Evolutionary conservation across 1,140 invertebrate species (phyloP).

Genomic region (Telenomus remus): DNA sequence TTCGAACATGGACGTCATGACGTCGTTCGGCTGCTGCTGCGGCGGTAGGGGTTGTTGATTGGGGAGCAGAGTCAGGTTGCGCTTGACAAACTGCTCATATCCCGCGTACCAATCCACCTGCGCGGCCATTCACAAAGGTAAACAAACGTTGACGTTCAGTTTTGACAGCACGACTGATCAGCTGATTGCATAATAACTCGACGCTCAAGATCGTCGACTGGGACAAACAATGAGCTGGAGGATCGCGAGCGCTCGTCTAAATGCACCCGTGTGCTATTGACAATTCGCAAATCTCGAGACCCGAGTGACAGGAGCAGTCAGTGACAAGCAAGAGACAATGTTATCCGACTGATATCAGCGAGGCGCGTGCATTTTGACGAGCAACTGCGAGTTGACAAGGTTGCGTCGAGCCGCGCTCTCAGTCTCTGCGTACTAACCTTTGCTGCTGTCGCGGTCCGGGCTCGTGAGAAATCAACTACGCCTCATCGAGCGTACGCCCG

Average conservation of each 20-base stretch:
- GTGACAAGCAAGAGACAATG: background rate
- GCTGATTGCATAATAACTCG: conserved; percentile 74
- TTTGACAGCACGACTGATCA: conserved; percentile 74
- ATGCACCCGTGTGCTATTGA: too few relatives aligned
- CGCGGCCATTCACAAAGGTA: conserved; percentile 44
- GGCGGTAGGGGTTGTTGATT: conserved; percentile 64
- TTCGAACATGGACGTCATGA: conserved; percentile 79
- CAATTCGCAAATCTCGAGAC: too few relatives aligned
- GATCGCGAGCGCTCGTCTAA: too few relatives aligned
- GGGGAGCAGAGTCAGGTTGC: conserved; percentile 76
- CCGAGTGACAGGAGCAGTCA: background rate
- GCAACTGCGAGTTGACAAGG: conserved; percentile 19
- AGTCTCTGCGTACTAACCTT: conserved; percentile 69
- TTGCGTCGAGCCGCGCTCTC: conserved; percentile 35
- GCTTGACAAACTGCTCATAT: conserved; percentile 77
- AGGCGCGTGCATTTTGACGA: conserved; percentile 17
- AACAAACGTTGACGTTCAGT: conserved; percentile 55
- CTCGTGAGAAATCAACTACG: conserved; percentile 70
- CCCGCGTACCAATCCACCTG: conserved; percentile 76
- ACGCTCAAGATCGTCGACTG: conserved; percentile 5
- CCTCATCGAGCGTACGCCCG: conserved; percentile 70
- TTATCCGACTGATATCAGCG: conserved; percentile 4
- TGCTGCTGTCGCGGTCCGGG: conserved; percentile 74
- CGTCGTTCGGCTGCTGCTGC: conserved; percentile 55
- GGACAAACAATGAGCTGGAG: background rate